Conservation (phyloP, 2,113 vertebrate genomes). For the Girardinichthys multiradiatus region DNA sequence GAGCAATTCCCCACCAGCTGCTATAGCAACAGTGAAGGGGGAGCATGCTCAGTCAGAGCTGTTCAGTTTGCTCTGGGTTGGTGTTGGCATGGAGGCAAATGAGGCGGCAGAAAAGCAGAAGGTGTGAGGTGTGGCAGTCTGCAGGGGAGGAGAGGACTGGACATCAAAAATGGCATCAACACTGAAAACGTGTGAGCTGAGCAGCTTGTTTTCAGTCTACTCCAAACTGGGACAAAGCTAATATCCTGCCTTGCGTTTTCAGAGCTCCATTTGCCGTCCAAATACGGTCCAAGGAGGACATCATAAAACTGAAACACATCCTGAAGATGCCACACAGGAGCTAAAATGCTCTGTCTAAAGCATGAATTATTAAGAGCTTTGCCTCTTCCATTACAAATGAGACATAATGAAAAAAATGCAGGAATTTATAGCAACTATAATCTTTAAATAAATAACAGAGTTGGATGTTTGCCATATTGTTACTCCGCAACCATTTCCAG, state of each 20-base stretch:
- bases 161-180: constrained; percentile 10
- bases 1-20: constrained; percentile 64
- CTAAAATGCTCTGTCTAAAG: constrained; percentile 18
- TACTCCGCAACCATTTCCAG: constrained; percentile 27
- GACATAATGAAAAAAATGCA: constrained; percentile 48
- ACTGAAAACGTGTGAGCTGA: constrained; percentile 31
- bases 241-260: not conserved
- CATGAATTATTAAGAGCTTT: constrained; percentile 67
- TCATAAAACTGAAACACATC: constrained; percentile 29
- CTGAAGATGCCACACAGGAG: constrained; percentile 30
- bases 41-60: constrained; percentile 36
- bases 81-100: constrained; percentile 47
- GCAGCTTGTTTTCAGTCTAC: constrained; percentile 9
- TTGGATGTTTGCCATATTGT: constrained; percentile 47
- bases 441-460: constrained; percentile 16
- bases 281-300: constrained; percentile 20
- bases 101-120: constrained; percentile 61
- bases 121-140: constrained; percentile 66
- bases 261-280: constrained; percentile 30
- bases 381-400: constrained; percentile 49
- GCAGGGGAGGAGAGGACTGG: constrained; percentile 10
- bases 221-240: not conserved
- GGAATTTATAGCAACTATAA: constrained; percentile 16
- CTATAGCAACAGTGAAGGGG: constrained; percentile 73
- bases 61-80: constrained; percentile 32